Evolutionary conservation across 2,797 vertebrate species (phyloP).

Genomic region (Sebastes kiyomatsui): DNA sequence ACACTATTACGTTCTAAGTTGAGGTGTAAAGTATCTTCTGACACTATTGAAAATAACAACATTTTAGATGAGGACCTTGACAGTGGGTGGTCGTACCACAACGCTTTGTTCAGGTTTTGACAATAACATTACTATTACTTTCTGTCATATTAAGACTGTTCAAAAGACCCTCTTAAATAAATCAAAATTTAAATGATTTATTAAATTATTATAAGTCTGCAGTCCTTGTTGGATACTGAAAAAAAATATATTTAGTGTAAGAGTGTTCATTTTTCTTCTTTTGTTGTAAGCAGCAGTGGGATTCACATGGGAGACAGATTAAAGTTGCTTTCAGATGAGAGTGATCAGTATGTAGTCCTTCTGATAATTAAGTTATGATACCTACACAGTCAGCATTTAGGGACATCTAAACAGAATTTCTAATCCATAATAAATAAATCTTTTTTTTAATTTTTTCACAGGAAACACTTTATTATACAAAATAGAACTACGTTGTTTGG

Average conservation of each 20-base stretch:
- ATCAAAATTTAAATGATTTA: slow-evolving; percentile 49
- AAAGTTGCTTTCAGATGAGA: neutral
- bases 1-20: slow-evolving; percentile 26
- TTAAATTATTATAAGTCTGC: slow-evolving; percentile 35
- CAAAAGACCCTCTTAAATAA: slow-evolving; percentile 47
- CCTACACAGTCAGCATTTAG: neutral
- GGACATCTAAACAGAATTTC: neutral
- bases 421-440: neutral
- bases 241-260: neutral
- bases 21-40: slow-evolving; percentile 25
- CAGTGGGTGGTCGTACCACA: slow-evolving; percentile 4
- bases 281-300: neutral
- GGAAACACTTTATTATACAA: neutral
- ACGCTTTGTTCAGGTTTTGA: slow-evolving; percentile 33
- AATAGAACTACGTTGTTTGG: neutral
- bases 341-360: neutral
- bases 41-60: slow-evolving; percentile 21
- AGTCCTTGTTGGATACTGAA: slow-evolving; percentile 15
- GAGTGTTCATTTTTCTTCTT: neutral
- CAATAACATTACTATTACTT: neutral
- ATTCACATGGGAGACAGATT: neutral
- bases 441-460: neutral
- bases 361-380: neutral
- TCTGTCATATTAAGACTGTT: slow-evolving; percentile 31
- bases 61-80: slow-evolving; percentile 24